These are phyloP conservation scores for Thecocarcelia acutangulata DNA, from an alignment of 2,888 invertebrate species.

Conservation along the genomic window DNA sequence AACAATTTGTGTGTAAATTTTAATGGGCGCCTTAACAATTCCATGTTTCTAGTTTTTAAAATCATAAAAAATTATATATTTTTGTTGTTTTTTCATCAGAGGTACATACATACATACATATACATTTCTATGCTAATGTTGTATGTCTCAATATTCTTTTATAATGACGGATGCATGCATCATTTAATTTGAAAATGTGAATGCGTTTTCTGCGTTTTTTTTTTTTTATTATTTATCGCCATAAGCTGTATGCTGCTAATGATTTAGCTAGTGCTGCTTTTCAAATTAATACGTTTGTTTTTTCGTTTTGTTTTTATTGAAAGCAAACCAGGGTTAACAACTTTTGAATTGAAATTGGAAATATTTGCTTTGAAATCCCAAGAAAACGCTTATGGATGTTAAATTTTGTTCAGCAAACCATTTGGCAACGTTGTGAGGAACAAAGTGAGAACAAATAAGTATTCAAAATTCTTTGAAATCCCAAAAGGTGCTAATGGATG, in stretches of 20 bases:
- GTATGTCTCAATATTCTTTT: conserved; percentile 52
- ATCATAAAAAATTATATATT: conserved; percentile 35
- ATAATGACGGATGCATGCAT: conserved; percentile 71
- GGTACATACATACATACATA: too few species aligned
- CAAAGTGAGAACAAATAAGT: too few species aligned
- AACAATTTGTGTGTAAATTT: not conserved
- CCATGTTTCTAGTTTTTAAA: not conserved
- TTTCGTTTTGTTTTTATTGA: not conserved
- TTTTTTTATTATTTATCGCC: not conserved
- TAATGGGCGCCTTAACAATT: conserved; percentile 14
- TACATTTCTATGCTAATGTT: not conserved
- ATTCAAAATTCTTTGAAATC: too few species aligned
- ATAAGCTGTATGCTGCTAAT: not conserved
- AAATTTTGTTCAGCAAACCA: not conserved
- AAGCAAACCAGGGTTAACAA: not conserved
- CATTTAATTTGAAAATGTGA: conserved; percentile 67
- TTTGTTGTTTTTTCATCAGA: not conserved
- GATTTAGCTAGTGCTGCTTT: not conserved
- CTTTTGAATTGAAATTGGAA: not conserved
- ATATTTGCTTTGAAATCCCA: not conserved
- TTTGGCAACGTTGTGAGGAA: not conserved
- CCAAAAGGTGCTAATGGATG: too few species aligned
- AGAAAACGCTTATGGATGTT: not conserved
- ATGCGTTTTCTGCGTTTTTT: conserved; percentile 5
- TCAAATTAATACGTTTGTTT: conserved; percentile 12